phyloP scores from a whole-genome alignment of 1,140 invertebrate species.

The Lerema accius region DNA sequence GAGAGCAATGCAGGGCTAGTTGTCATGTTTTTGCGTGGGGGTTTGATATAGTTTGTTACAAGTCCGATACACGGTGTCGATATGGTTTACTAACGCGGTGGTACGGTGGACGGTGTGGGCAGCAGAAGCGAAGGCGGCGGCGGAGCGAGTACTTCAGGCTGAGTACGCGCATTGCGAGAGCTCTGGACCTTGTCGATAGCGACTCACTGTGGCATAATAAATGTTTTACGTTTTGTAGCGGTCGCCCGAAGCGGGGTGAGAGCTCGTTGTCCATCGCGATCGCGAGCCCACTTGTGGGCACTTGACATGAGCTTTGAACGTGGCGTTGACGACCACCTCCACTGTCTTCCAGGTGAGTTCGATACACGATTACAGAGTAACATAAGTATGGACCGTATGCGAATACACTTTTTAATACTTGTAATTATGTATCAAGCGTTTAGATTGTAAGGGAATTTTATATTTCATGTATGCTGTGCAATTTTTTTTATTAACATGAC shows the following conservation, averaged over 20 bases:
- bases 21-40: conserved; percentile 22
- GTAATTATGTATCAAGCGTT: conserved; percentile 31
- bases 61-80: conserved; percentile 44
- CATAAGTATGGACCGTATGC: conserved; percentile 29
- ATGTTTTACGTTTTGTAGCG: conserved; percentile 76
- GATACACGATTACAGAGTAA: conserved; percentile 7
- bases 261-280: conserved; percentile 37
- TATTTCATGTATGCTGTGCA: conserved; percentile 33
- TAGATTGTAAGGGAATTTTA: too few species aligned
- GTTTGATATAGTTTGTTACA: conserved; percentile 62
- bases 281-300: conserved; percentile 36
- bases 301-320: conserved; percentile 45
- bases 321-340: conserved; percentile 50
- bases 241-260: conserved; percentile 69
- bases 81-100: conserved; percentile 6
- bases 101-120: conserved; percentile 6
- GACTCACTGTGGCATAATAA: conserved; percentile 69
- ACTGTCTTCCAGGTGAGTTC: conserved; percentile 55
- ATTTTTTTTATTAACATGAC: conserved; percentile 16
- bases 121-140: conserved; percentile 10
- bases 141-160: conserved; percentile 48
- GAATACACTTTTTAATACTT: conserved; percentile 33
- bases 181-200: conserved; percentile 40
- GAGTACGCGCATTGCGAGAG: conserved; percentile 69
- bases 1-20: too few species aligned